Percentiles rank a stretch among this genome's conserved stretches.
phyloP scores from a whole-genome alignment of 2,113 vertebrate species.

The Muscicapa adusta region DNA sequence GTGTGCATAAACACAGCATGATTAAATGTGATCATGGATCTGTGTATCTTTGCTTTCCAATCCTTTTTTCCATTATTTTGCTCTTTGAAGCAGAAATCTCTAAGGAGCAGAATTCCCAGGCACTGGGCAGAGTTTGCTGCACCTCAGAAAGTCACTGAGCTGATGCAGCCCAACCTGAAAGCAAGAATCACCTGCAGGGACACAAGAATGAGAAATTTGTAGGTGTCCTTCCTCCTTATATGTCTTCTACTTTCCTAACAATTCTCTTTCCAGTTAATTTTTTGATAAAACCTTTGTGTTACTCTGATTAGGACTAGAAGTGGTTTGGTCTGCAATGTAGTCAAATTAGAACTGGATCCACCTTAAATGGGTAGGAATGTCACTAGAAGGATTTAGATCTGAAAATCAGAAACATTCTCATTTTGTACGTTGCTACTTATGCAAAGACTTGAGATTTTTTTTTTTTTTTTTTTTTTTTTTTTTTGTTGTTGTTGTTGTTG shows the following conservation, averaged over 20 bases:
- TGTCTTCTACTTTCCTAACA: neutral
- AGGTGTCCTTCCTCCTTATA: accelerated
- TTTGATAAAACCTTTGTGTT: neutral
- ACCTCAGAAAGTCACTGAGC: neutral
- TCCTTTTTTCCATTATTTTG: neutral
- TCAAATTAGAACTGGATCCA: neutral
- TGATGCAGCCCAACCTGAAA: neutral
- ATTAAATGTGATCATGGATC: neutral
- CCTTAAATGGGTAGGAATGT: neutral
- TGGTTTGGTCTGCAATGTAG: neutral
- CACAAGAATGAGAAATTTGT: neutral
- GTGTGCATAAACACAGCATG: neutral
- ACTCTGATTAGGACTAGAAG: neutral
- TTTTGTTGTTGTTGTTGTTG: too few species aligned
- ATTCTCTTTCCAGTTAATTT: neutral
- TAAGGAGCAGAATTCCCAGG: neutral
- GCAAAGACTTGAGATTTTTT: neutral
- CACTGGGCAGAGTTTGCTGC: neutral
- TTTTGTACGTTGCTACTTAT: neutral
- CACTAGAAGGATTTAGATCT: neutral
- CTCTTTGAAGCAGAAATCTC: neutral
- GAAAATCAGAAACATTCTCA: neutral
- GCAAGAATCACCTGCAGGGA: neutral
- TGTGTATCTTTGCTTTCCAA: neutral
- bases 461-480: too few species aligned